Evolutionary conservation across 2,888 invertebrate genomes (phyloP).

Genomic region (Amiota minor): DNA sequence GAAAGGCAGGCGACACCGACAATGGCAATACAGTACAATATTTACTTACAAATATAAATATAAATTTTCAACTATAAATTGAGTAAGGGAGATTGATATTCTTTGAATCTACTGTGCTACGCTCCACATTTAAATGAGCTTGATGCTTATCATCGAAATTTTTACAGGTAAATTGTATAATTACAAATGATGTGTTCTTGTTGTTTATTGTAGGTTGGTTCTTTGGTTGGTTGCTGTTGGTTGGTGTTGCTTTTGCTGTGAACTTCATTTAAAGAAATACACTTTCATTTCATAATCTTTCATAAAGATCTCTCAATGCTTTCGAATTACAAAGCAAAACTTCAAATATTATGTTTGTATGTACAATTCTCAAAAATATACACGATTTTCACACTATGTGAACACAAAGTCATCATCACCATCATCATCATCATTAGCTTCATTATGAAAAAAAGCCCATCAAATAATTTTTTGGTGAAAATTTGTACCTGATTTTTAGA

Average conservation of each 20-base stretch:
- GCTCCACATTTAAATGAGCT: background rate
- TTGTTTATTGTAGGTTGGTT: slow-evolving; percentile 47
- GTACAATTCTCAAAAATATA: slow-evolving; percentile 2
- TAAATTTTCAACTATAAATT: no score
- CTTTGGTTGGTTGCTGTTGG: slow-evolving; percentile 56
- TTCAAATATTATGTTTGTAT: slow-evolving; percentile 54
- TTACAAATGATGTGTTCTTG: slow-evolving; percentile 42
- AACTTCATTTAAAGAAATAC: no score
- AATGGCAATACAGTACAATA: no score
- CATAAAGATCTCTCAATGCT: slow-evolving; percentile 48
- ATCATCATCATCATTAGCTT: no score
- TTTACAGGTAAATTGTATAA: slow-evolving; percentile 46
- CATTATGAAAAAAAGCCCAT: slow-evolving; percentile 48
- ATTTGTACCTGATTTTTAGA: slow-evolving; percentile 64
- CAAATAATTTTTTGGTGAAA: slow-evolving; percentile 62
- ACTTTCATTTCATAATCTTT: slow-evolving; percentile 41
- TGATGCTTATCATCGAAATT: slow-evolving; percentile 7
- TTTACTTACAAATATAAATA: no score
- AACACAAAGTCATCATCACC: slow-evolving; percentile 63
- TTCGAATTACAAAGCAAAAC: slow-evolving; percentile 40
- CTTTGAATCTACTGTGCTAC: slow-evolving; percentile 38
- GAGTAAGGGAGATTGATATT: slow-evolving; percentile 35
- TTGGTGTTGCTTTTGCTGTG: no score
- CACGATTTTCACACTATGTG: slow-evolving; percentile 65
- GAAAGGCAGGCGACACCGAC: no score